Evolutionary conservation across 2,113 vertebrate species (phyloP), one percentile per base, ranked within the genome.

Genomic region (Dermatemys mawii): DNA sequence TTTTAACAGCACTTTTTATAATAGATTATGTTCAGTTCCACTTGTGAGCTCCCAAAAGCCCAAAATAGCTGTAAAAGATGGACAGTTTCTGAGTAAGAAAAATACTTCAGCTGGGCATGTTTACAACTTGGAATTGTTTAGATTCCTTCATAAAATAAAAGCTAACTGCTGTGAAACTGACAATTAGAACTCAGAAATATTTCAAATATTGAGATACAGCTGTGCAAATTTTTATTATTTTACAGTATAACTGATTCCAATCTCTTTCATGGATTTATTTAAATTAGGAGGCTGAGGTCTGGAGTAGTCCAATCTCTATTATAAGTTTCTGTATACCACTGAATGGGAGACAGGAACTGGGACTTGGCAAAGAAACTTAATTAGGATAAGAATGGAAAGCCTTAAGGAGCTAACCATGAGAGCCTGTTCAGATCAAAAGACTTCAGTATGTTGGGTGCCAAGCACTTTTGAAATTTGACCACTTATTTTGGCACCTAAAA

Each of bases 1-100:
- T 97, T 97, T 97, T 97, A 97, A 96, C 97, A 95, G 53, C 80
- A 13, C 93, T 90, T 97, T 97, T 97, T 95, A 95, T 97, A 97
- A 97, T 96, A 96, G 95, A 97, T 97, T 96, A 96, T 94, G 93
- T 95, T 96, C 92, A 95, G 87, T 96, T 96, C 93, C 91, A 95
- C 95, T 97, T 94, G 88, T 96, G 95, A 97, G 87, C 81, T 96
- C 87, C 93, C 92, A 57, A 83, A 93, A 90, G 94, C 96, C 91
- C 87, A 96, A 96, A 97, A 97, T 96, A 97, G 91, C 90, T 95
- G 49, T 78, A 90, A 81, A 96, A 95, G 90, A 96, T 84, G 89
- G 94, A 89, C 95, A 94, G 95, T 95, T 96, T 97, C 96, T 95
- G 92, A 73, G 84, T 95, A 96, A 92, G 80, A 88, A 93, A 96